Base-by-base conservation (phyloP, 2,113 vertebrate species). In the Aldabrachelys gigantea region DNA sequence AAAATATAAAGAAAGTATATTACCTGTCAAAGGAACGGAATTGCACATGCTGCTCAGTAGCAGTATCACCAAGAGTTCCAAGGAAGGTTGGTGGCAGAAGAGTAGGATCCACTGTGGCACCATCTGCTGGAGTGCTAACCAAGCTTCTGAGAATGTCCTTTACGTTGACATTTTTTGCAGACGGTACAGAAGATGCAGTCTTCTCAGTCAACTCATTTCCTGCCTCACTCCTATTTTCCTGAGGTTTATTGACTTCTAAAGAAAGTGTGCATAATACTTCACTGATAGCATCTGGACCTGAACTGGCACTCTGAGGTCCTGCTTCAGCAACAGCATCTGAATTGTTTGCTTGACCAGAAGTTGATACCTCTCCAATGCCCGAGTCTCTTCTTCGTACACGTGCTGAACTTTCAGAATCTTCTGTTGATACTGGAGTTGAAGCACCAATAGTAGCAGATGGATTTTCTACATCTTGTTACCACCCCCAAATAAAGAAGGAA, bases 11-110 rank as follows among this genome's bases (percentile, higher is more conserved):
- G 10, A 41, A 79, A 25, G 31, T 75, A 57, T 3, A 31, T 93
- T 98, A 99, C 99, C 99, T 99, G 98, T 99, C 99, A 97, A 99
- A 99, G 29, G 99, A 99, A 85, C 98, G 98, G 96, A 99, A 99
- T 94, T 99, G 99, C 22, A 98, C 96, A 7, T 98, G 97, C 6
- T 98, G 98, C 9, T 99, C 98, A 75, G 94, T 96, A 96, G 97
- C 96, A 8, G 97, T 93, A 5, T 99, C 99, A 0, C 98, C 98
- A 65, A 99, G 97, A 31, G 97, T 91, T 53, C 99, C 99, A 4
- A 99, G 97, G 94, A 99, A 99, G 12, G 98, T 0, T 5, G 99
- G 98, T 0, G 99, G 99, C 94, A 99, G 97, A 65, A 99, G 97
- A 82, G 97, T 94, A 38, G 99, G 95, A 83, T 99, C 99, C 93